Base-by-base conservation (phyloP, 1,140 invertebrate genomes). In the Tenebrio molitor region DNA sequence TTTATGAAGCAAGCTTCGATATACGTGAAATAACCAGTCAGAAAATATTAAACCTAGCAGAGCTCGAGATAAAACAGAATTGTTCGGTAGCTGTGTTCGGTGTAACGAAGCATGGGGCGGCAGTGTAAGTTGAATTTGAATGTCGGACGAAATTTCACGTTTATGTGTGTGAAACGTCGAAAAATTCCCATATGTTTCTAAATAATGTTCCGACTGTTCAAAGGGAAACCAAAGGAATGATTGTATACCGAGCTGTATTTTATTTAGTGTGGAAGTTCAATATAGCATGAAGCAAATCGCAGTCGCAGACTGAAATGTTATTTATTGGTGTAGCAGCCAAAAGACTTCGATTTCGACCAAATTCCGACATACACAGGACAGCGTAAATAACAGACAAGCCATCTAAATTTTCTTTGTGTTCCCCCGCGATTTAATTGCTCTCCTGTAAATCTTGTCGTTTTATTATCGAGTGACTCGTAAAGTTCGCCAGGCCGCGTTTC, bases 221-320 rank as follows among this genome's bases (percentile, higher is more conserved):
- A 71, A 71, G 44, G 44, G 34, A 65, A 71, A 71, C 58, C 70
- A 71, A 71, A 71, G 53, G 42, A 71, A 65, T 71, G 70, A 71
- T 71, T 71, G 62, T 71, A 50, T 71, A 65, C 25, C 70, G 10
- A 42, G 39, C 44, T 66, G 39, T 71, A 71, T 71, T 71, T 71
- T 71, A 71, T 71, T 71, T 71, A 71, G 70, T 71, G 70, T 71
- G 53, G 70, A 71, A 71, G 70, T 53, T 71, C 70, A 71, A 71
- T 71, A 71, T 71, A 65, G 70, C 70, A 71, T 71, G 70, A 71
- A 71, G 70, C 58, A 71, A 66, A 71, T 71, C 62, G 70, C 62
- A 65, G 70, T 23, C 8, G 15, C 58, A 33, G 70, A 62, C 62
- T 62, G 70, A 71, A 71, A 71, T 64, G 62, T 66, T 66, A 71